Evolutionary conservation across 2,888 invertebrate genomes (phyloP), one percentile per base, ranked within the genome.

Genomic region (Leucozona laternaria): DNA sequence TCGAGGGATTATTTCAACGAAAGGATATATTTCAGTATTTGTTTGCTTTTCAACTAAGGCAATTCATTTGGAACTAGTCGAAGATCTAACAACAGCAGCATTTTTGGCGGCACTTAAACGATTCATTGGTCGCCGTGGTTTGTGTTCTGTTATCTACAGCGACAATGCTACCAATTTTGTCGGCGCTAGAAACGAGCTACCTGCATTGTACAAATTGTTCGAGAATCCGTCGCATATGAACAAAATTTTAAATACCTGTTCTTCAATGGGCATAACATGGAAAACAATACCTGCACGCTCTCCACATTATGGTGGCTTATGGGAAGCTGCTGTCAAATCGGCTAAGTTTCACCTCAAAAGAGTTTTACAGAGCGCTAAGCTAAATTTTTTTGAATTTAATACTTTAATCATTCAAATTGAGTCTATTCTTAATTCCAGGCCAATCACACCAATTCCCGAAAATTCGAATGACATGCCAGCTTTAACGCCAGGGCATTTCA

Each of bases 261-360:
- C n/a, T n/a, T n/a, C n/a, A n/a, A n/a, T n/a, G n/a, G n/a, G n/a
- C n/a, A n/a, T n/a, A n/a, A n/a, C n/a, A n/a, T n/a, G n/a, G n/a
- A n/a, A n/a, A n/a, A n/a, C n/a, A n/a, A n/a, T 81, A 73, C 85
- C 88, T 11, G 73, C 88, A 20, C 82, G 79, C 15, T 75, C 86
- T 4, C 86, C 88, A 4, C 79, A 88, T 40, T 87, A 75, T 78
- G 83, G 86, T n/a, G 83, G 80, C 48, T 40, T 82, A 22, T 79
- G 87, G 76, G 79, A 40, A 43, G 70, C 84, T 25, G 72, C 50
- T 22, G 64, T 73, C 13, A 73, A 68, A 53, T 58, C 58, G 6
- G 58, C 72, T 22, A 73, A 73, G 10, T 68, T 58, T 60, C 79
- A 72, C 13, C 45, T 79, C 11, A 71, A 17, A 55, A 62, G 45